A percentile compares a stretch with the other conserved stretches of the same genome.
phyloP scores from a whole-genome alignment of 2,888 invertebrate species.

The Eupithecia exiguata region DNA sequence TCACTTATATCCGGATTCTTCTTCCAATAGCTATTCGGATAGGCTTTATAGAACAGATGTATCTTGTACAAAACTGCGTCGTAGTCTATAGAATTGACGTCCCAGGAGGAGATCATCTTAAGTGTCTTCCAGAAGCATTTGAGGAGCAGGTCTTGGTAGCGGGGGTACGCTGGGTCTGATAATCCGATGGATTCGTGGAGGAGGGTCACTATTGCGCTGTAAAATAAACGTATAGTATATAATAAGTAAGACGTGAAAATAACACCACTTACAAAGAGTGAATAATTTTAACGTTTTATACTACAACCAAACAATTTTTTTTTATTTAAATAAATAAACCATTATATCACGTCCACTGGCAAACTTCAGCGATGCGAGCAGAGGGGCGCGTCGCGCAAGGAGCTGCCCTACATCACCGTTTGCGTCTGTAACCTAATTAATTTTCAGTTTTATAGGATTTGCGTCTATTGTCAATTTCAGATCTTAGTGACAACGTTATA shows the following conservation, averaged over 20 bases:
- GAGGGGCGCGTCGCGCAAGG: too few species aligned
- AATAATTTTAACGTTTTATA: too few species aligned
- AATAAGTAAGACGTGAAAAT: neutral
- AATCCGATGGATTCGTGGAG: constrained; percentile 93
- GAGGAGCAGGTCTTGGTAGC: constrained; percentile 92
- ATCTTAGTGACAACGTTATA: too few species aligned
- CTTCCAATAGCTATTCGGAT: constrained; percentile 95
- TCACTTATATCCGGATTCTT: constrained; percentile 88
- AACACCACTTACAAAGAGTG: neutral
- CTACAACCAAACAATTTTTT: too few species aligned
- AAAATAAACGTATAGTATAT: constrained; percentile 33
- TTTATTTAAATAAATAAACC: too few species aligned
- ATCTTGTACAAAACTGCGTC: constrained; percentile 92
- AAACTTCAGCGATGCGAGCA: too few species aligned
- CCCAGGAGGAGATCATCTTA: constrained; percentile 93
- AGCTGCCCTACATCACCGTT: too few species aligned
- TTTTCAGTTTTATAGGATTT: too few species aligned
- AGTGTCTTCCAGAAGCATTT: constrained; percentile 98
- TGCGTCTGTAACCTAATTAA: too few species aligned
- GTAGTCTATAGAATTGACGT: constrained; percentile 88
- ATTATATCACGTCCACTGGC: too few species aligned
- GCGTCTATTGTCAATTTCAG: too few species aligned
- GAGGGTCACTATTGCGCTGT: constrained; percentile 93
- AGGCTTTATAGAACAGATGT: constrained; percentile 94
- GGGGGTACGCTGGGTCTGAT: constrained; percentile 83